A percentile compares a stretch with the other conserved stretches of the same genome.
Conservation (phyloP, 2,113 vertebrate genomes). For the Struthidea cinerea region DNA sequence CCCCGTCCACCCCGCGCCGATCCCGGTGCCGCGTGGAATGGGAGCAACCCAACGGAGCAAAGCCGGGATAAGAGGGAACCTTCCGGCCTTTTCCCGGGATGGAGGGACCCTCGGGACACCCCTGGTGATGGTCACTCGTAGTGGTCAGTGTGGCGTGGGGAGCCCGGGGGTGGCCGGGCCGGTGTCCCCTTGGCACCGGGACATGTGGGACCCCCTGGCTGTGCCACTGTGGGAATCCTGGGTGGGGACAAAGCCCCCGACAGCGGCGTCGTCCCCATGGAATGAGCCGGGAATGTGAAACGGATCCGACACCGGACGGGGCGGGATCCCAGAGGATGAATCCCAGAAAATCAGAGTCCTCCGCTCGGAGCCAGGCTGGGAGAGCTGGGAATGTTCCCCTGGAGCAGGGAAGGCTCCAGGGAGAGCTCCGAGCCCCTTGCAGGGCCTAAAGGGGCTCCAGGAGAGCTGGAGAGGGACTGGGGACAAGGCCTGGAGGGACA, state of each 20-base stretch:
- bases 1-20: fast-evolving
- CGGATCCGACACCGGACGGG: fast-evolving
- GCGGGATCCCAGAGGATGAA: neutral
- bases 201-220: fast-evolving
- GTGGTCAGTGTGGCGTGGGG: neutral
- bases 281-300: fast-evolving
- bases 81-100: fast-evolving
- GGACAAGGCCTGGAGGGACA: neutral
- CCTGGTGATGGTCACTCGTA: fast-evolving
- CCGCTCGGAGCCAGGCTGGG: neutral
- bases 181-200: neutral
- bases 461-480: neutral
- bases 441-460: neutral
- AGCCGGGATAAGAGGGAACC: neutral
- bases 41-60: neutral
- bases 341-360: neutral
- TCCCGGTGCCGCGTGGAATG: neutral
- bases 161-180: neutral
- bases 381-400: neutral
- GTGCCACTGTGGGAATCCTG: neutral
- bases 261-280: neutral
- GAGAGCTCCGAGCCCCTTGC: neutral
- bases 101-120: neutral
- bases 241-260: neutral
- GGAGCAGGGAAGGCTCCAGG: neutral